Evolutionary conservation across 2,113 vertebrate genomes (phyloP), one percentile per base, ranked within the genome.

Genomic region (Caranx ignobilis): DNA sequence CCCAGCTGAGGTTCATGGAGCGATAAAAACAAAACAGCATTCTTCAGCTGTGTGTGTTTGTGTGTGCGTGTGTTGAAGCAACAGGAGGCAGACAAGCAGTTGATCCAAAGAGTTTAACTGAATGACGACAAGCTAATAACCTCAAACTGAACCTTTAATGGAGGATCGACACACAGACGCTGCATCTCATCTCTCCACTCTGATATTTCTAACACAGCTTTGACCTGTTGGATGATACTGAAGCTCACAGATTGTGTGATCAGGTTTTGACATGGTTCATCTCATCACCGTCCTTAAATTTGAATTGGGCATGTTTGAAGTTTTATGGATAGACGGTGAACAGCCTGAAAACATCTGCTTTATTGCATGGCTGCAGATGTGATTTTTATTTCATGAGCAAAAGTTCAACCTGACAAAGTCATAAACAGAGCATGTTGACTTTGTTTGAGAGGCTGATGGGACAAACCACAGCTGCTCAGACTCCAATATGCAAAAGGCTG

Each of bases 1-100:
- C 65, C 79, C 81, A 82, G 82, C 87, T 87, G 90, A 89, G 80
- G 78, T 89, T 81, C 85, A 92, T 71, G 60, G 80, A 80, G 54
- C 50, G 35, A 89, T 88, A 88, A 89, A 90, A 82, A 81, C 48
- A 48, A 74, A 88, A 77, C 82, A 48, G 48, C 66, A 62, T 64
- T 68, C 74, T 88, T 83, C 26, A 67, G 76, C 67, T n/a, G 76
- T 48, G 61, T 26, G 59, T 52, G 34, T 43, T 18, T 43, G 54
- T 67, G 54, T 50, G 52, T 61, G 71, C 7, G n/a, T 55, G 43
- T 48, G 63, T 41, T 47, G 7, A 82, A 84, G 56, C 79, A 75
- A 68, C 81, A 61, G 74, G 80, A 70, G 71, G 56, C 71, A 66
- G 13, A 55, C 2, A 10, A 74, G 81, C 55, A 31, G 2, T 10